Conservation (phyloP, 2,888 invertebrate species). For the Apeira syringaria region DNA sequence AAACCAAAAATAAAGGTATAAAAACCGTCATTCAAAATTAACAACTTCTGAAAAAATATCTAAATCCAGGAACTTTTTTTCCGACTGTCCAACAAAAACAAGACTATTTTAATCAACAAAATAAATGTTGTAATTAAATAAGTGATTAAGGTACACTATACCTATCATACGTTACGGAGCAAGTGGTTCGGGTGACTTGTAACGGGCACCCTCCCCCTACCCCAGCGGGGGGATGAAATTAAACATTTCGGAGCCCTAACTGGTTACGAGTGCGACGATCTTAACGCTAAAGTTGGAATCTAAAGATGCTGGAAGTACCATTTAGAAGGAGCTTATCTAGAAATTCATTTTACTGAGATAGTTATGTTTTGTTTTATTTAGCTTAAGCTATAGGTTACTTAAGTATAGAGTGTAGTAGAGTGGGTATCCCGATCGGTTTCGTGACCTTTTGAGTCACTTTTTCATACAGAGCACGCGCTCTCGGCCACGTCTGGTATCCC, state of each 20-base stretch:
- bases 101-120: conserved; percentile 78
- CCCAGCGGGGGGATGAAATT: conserved; percentile 61
- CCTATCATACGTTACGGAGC: conserved; percentile 72
- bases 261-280: conserved; percentile 72
- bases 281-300: conserved; percentile 44
- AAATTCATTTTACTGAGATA: conserved; percentile 5
- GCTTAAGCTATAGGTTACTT: too few relatives aligned
- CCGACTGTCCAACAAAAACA: conserved; percentile 53
- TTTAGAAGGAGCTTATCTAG: conserved; percentile 9
- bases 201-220: conserved; percentile 8
- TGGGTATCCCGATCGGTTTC: too few relatives aligned
- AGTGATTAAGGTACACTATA: conserved; percentile 79
- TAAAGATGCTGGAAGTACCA: conserved; percentile 45
- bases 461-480: too few relatives aligned
- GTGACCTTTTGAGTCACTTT: too few relatives aligned
- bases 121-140: conserved; percentile 81
- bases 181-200: conserved; percentile 60
- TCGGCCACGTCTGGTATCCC: too few relatives aligned
- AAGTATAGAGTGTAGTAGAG: too few relatives aligned
- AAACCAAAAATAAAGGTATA: too few relatives aligned
- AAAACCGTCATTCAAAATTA: too few relatives aligned
- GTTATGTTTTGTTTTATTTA: conserved; percentile 7
- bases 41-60: too few relatives aligned
- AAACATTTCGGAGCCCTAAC: conserved; percentile 77
- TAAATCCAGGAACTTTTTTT: conserved; percentile 38